Conservation (phyloP, 1,140 invertebrate species). For the Drosophila neocordata region DNA sequence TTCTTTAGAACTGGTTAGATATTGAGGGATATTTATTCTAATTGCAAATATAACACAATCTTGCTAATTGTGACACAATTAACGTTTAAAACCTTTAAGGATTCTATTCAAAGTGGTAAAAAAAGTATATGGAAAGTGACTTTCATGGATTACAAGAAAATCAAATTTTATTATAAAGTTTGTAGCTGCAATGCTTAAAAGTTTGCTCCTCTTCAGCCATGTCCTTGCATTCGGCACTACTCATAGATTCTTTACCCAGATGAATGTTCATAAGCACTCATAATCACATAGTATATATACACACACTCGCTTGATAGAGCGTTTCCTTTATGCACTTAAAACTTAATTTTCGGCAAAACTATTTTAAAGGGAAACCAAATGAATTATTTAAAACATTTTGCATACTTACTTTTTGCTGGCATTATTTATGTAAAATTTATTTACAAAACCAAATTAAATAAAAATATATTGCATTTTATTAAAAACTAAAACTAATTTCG, state of each 20-base stretch:
- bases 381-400: background rate
- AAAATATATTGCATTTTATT: slow-evolving; percentile 30
- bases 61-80: too few relatives aligned
- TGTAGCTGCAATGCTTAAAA: too few relatives aligned
- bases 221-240: background rate
- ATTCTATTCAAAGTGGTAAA: too few relatives aligned
- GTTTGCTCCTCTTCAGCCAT: background rate
- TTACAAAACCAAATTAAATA: slow-evolving; percentile 40
- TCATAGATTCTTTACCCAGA: background rate
- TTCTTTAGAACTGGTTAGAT: too few relatives aligned
- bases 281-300: background rate
- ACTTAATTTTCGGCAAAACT: slow-evolving; percentile 63
- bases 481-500: slow-evolving; percentile 38
- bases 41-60: too few relatives aligned
- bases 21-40: too few relatives aligned
- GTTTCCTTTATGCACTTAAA: slow-evolving; percentile 56
- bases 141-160: too few relatives aligned
- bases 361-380: slow-evolving; percentile 59
- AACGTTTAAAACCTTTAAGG: too few relatives aligned
- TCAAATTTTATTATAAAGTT: too few relatives aligned
- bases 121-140: too few relatives aligned
- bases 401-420: slow-evolving; percentile 51
- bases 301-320: background rate
- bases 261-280: background rate
- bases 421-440: slow-evolving; percentile 19